phyloP scores from a whole-genome alignment of 1,140 invertebrate genomes.

The Anthonomus grandis region DNA sequence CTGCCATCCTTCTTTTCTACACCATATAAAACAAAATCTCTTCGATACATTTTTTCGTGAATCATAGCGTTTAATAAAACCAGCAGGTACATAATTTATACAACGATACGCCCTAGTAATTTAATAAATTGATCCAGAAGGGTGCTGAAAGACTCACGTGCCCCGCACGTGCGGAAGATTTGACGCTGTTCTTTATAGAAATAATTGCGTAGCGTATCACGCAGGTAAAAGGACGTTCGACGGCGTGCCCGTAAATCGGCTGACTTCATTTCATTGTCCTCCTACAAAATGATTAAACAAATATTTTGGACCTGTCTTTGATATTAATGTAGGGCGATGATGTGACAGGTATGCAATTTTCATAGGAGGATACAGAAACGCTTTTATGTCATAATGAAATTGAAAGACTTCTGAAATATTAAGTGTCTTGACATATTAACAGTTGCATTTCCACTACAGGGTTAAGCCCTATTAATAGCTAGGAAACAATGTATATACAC shows the following conservation, averaged over 20 bases:
- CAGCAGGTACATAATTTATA: constrained; percentile 27
- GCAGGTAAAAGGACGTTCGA: constrained; percentile 15
- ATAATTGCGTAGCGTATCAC: constrained; percentile 27
- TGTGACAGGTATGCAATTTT: constrained; percentile 26
- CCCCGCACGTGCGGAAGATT: constrained; percentile 22
- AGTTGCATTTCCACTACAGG: too few relatives aligned
- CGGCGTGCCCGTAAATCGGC: constrained; percentile 14
- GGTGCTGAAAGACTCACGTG: constrained; percentile 26
- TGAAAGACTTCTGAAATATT: too few relatives aligned
- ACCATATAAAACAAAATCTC: not conserved
- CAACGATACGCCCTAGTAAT: constrained; percentile 27
- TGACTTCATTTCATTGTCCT: constrained; percentile 24
- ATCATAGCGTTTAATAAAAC: constrained; percentile 26
- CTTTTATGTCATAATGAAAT: too few relatives aligned
- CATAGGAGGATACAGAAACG: not conserved
- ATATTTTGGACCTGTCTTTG: constrained; percentile 23
- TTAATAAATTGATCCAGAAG: constrained; percentile 29
- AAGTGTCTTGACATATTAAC: too few relatives aligned
- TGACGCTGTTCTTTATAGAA: constrained; percentile 20
- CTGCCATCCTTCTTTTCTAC: too few relatives aligned
- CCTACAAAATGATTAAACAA: constrained; percentile 20
- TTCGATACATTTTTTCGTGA: constrained; percentile 16
- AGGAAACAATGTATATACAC: too few relatives aligned
- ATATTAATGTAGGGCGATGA: constrained; percentile 6
- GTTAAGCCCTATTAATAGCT: too few relatives aligned